Conservation (phyloP, 2,797 vertebrate species). For the Catostomus latipinnis region DNA sequence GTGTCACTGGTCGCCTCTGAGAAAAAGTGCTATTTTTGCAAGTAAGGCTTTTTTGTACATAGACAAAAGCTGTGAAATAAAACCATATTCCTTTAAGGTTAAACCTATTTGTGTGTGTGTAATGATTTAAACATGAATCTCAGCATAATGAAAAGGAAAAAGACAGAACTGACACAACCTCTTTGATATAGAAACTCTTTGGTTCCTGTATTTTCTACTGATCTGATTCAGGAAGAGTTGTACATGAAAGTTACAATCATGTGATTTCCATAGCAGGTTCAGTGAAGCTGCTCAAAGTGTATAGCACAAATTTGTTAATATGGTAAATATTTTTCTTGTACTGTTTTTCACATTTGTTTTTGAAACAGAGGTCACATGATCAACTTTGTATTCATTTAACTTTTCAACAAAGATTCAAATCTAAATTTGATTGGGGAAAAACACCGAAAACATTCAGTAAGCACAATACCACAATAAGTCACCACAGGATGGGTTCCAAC, state of each 20-base stretch:
- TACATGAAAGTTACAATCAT: background rate
- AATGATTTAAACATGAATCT: background rate
- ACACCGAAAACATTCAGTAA: no score
- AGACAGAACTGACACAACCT: background rate
- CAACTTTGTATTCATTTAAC: no score
- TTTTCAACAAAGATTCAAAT: no score
- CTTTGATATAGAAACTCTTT: background rate
- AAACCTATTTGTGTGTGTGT: background rate
- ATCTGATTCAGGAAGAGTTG: constrained; percentile 1
- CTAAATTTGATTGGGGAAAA: no score
- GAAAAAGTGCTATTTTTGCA: background rate
- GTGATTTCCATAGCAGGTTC: background rate
- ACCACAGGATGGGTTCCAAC: no score
- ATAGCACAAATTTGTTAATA: no score
- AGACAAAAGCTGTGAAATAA: constrained; percentile 41
- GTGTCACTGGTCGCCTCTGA: background rate
- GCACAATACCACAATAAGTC: no score
- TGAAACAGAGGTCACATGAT: background rate
- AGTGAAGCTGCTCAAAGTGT: background rate
- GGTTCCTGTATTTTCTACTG: constrained; percentile 9
- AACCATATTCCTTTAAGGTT: constrained; percentile 1
- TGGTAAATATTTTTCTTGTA: background rate
- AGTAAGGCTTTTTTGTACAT: constrained; percentile 11
- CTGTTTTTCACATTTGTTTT: background rate
- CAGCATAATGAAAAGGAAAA: background rate